These are phyloP conservation scores for Microcebus ravelobensis DNA, from an alignment of 2,113 vertebrate genomes.

Conservation along the genomic window DNA sequence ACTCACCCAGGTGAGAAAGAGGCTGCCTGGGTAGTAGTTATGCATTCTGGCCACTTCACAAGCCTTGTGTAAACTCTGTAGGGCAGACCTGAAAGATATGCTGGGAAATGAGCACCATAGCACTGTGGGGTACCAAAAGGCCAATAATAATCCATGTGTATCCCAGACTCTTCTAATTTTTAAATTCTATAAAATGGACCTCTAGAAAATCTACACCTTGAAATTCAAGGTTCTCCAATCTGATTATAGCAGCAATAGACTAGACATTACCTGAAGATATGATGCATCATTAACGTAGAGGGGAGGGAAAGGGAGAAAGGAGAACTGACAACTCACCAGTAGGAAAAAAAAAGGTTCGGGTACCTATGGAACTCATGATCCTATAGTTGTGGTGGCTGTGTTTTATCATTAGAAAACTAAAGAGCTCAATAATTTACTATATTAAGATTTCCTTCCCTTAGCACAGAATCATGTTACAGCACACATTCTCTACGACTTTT, in stretches of 20 bases:
- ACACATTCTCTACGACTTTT: background rate
- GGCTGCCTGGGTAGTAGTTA: slow-evolving; percentile 98
- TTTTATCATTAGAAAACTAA: background rate
- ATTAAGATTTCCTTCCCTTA: slow-evolving; percentile 35
- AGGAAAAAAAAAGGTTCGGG: background rate
- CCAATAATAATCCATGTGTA: background rate
- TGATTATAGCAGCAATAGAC: background rate
- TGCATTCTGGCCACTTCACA: slow-evolving; percentile 96
- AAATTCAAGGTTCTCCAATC: slow-evolving; percentile 37
- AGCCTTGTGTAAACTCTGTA: slow-evolving; percentile 98
- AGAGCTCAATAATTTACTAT: slow-evolving; percentile 38
- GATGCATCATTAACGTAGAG: background rate
- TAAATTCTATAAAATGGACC: background rate
- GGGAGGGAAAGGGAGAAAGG: background rate
- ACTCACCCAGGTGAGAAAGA: slow-evolving; percentile 99
- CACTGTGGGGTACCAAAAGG: background rate
- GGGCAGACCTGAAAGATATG: slow-evolving; percentile 90
- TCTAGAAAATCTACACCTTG: background rate
- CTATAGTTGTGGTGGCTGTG: background rate
- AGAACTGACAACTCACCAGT: slow-evolving; percentile 23
- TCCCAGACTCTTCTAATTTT: slow-evolving; percentile 1
- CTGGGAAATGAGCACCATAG: slow-evolving; percentile 12
- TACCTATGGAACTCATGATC: background rate
- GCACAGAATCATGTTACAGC: background rate
- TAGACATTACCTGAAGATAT: slow-evolving; percentile 30